A percentile compares a stretch with the other conserved stretches of the same genome.
phyloP scores from a whole-genome alignment of 2,888 invertebrate genomes.

The Drosophila nr. perissopoda region DNA sequence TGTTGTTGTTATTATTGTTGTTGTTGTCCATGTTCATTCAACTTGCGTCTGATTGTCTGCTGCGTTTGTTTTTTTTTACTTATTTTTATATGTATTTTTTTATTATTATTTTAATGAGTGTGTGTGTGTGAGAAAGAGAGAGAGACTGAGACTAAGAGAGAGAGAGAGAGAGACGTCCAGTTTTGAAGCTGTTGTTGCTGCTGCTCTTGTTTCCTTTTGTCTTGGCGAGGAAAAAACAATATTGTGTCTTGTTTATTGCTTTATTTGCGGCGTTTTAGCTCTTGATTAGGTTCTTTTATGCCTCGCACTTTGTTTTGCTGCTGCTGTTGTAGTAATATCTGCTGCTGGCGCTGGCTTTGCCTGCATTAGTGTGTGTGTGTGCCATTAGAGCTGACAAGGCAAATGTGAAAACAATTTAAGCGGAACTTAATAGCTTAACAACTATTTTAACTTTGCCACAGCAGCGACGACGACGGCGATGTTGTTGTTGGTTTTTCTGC shows the following conservation, averaged over 20 bases:
- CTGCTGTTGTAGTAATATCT: constrained; percentile 30
- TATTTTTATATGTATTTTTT: constrained; percentile 30
- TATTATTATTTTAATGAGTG: constrained; percentile 18
- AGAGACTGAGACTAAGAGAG: constrained; percentile 30
- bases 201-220: constrained; percentile 70
- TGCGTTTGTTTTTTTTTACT: constrained; percentile 24
- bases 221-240: constrained; percentile 51
- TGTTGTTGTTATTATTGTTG: constrained; percentile 26
- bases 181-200: constrained; percentile 38
- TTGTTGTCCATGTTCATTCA: constrained; percentile 59
- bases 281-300: constrained; percentile 79
- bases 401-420: constrained; percentile 79
- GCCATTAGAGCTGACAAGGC: constrained; percentile 51
- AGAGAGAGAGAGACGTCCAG: constrained; percentile 32
- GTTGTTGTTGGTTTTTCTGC: constrained; percentile 30
- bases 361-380: constrained; percentile 22
- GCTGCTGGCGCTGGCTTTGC: constrained; percentile 40
- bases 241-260: constrained; percentile 77
- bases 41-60: constrained; percentile 64
- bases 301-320: constrained; percentile 60
- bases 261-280: constrained; percentile 78
- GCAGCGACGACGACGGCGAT: constrained; percentile 11
- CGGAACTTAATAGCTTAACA: constrained; percentile 75
- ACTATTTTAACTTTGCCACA: constrained; percentile 68
- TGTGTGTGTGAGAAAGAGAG: constrained; percentile 4